Evolutionary conservation across 2,888 invertebrate species (phyloP).

Genomic region (Lasioglossum zephyrum): DNA sequence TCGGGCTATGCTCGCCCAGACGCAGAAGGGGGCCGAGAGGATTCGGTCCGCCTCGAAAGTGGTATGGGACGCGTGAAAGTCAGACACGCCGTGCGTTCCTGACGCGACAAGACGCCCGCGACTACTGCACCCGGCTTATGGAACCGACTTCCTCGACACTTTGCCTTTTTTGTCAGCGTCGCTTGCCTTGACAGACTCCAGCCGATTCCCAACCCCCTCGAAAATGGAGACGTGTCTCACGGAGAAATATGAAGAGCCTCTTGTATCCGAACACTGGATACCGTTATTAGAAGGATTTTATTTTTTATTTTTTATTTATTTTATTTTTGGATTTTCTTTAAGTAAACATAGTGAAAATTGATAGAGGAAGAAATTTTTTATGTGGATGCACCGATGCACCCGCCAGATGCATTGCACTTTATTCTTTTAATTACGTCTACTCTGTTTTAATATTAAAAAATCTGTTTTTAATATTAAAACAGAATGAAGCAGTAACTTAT

Average conservation of each 20-base stretch:
- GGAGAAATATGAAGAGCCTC: neutral
- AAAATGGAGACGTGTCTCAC: neutral
- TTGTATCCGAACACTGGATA: neutral
- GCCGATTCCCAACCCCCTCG: neutral
- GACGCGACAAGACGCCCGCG: neutral
- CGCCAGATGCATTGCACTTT: no score
- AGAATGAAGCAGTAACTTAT: no score
- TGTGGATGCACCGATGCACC: no score
- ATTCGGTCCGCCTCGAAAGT: slow-evolving; percentile 28
- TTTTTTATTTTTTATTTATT: no score
- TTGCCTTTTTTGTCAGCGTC: neutral
- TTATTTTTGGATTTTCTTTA: no score
- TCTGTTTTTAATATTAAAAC: no score
- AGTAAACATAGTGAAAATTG: no score
- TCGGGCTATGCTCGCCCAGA: neutral
- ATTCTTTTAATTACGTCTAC: no score
- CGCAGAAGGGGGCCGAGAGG: neutral
- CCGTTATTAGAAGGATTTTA: neutral
- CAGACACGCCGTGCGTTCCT: slow-evolving; percentile 29
- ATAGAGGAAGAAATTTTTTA: no score
- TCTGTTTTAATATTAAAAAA: no score
- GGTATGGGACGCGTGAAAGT: slow-evolving; percentile 25
- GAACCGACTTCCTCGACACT: neutral
- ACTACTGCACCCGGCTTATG: neutral
- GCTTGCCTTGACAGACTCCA: slow-evolving; percentile 6